phyloP scores from a whole-genome alignment of 1,140 invertebrate genomes.

The Popillia japonica region DNA sequence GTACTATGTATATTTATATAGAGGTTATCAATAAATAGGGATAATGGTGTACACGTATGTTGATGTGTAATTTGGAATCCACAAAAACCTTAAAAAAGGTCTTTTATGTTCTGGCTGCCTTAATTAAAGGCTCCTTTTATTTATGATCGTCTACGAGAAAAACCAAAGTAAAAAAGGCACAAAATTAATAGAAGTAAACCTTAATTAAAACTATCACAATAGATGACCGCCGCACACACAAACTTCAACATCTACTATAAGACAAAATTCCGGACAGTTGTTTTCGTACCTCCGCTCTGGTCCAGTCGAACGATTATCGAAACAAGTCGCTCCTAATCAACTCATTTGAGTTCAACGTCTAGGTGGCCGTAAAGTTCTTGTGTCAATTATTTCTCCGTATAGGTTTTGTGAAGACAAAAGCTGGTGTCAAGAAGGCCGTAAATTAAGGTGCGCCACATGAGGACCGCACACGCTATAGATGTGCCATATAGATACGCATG shows the following conservation, averaged over 20 bases:
- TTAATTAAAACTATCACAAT: slow-evolving; percentile 27
- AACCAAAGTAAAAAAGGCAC: background rate
- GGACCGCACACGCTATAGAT: slow-evolving; percentile 45
- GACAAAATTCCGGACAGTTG: slow-evolving; percentile 36
- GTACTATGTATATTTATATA: too few species aligned
- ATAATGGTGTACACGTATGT: background rate
- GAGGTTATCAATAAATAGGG: too few species aligned
- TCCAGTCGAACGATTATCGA: slow-evolving; percentile 29
- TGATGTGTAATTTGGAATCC: background rate
- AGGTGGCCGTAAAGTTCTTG: slow-evolving; percentile 44
- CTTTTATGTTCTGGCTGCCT: background rate
- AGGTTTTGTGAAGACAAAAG: slow-evolving; percentile 42
- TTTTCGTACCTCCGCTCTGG: slow-evolving; percentile 22
- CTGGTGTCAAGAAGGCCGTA: slow-evolving; percentile 39
- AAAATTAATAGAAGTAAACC: slow-evolving; percentile 36
- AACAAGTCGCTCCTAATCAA: slow-evolving; percentile 37
- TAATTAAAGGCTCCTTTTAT: slow-evolving; percentile 20
- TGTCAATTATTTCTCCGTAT: slow-evolving; percentile 43
- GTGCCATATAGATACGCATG: slow-evolving; percentile 40
- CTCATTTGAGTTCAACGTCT: slow-evolving; percentile 40
- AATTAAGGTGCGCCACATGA: slow-evolving; percentile 42
- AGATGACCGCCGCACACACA: slow-evolving; percentile 15
- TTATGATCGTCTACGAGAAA: background rate
- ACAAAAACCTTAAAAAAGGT: background rate
- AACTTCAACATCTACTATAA: slow-evolving; percentile 1